Conservation (phyloP, 2,113 vertebrate species). For the Serilophus lunatus region DNA sequence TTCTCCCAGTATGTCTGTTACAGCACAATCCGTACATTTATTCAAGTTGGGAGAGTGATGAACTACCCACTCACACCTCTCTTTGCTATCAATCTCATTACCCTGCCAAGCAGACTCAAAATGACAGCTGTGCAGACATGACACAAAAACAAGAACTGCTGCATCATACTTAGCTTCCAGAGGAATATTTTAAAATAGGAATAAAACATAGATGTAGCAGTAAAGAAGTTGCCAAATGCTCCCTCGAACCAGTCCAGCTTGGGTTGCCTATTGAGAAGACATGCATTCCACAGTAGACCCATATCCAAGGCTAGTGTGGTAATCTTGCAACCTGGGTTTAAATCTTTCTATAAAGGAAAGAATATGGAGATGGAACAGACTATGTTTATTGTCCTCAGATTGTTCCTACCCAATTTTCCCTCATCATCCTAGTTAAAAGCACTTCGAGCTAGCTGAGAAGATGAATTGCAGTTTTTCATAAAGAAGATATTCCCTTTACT, state of each 20-base stretch:
- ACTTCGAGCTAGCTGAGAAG: neutral
- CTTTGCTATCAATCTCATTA: neutral
- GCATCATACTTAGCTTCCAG: neutral
- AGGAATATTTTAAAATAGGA: neutral
- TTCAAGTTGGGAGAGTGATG: neutral
- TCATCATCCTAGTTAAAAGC: neutral
- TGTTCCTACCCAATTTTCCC: neutral
- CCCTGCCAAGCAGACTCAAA: neutral
- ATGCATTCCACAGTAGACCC: neutral
- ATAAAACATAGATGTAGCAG: neutral
- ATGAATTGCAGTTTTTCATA: neutral
- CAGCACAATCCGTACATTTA: neutral
- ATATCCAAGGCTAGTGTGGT: neutral
- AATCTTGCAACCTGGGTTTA: neutral
- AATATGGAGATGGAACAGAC: neutral
- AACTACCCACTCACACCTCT: neutral
- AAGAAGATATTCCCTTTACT: neutral
- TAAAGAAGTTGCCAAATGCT: neutral
- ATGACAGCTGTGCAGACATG: neutral
- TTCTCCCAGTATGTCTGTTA: neutral
- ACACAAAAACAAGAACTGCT: neutral
- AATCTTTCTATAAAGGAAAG: neutral
- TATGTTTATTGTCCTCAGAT: neutral
- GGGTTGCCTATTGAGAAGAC: neutral
- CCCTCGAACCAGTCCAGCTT: neutral